A percentile compares a stretch with the other conserved stretches of the same genome.
phyloP scores from a whole-genome alignment of 2,888 invertebrate species.

The Heteromyza rotundicornis region DNA sequence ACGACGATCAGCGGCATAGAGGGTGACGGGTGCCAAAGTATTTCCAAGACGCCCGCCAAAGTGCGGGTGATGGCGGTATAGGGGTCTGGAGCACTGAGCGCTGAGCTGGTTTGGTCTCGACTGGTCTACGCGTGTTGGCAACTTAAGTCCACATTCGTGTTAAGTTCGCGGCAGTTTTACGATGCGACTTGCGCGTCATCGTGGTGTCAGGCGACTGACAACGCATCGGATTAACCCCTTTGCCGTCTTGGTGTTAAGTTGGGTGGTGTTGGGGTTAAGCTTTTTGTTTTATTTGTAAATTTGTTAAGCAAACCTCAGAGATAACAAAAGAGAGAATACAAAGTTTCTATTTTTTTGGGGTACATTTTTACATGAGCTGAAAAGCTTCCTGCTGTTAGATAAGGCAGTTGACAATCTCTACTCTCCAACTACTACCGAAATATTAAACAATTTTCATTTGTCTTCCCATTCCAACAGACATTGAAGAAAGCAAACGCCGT shows the following conservation, averaged over 20 bases:
- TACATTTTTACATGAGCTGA: slow-evolving; percentile 36
- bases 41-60: slow-evolving; percentile 18
- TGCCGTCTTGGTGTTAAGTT: slow-evolving; percentile 51
- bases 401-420: neutral
- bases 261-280: slow-evolving; percentile 56
- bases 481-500: no score
- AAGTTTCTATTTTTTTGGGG: neutral
- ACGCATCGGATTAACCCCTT: slow-evolving; percentile 48
- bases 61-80: neutral
- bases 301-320: slow-evolving; percentile 23
- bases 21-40: slow-evolving; percentile 24
- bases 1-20: slow-evolving; percentile 11
- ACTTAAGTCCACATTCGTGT: slow-evolving; percentile 35
- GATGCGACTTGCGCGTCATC: slow-evolving; percentile 20
- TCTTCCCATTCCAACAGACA: neutral
- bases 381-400: neutral
- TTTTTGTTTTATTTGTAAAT: slow-evolving; percentile 30
- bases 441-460: no score
- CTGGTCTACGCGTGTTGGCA: slow-evolving; percentile 29
- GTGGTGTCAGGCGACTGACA: slow-evolving; percentile 16
- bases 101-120: no score
- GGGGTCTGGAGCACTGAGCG: neutral
- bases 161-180: slow-evolving; percentile 32
- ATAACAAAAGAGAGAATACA: neutral
- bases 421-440: no score